These are phyloP conservation scores for Andrena chrysosceles DNA, from an alignment of 2,888 invertebrate species.

Conservation along the genomic window DNA sequence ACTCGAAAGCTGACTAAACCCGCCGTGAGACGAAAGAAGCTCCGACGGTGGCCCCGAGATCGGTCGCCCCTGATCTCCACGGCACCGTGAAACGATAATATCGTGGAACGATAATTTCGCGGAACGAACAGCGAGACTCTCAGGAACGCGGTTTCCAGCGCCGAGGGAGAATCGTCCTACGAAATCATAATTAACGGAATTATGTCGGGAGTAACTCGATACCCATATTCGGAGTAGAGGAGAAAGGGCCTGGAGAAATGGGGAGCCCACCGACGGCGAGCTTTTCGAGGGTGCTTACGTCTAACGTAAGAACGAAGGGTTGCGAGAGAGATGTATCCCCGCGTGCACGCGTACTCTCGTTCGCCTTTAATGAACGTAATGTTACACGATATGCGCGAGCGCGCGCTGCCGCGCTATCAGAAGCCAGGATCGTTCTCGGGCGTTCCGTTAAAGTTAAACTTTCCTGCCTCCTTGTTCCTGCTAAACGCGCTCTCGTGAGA, in stretches of 20 bases:
- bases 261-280: slow-evolving; percentile 51
- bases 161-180: slow-evolving; percentile 78
- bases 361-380: slow-evolving; percentile 75
- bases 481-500: background rate
- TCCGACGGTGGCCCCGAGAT: background rate
- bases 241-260: slow-evolving; percentile 64
- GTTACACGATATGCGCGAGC: slow-evolving; percentile 73
- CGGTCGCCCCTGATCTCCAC: slow-evolving; percentile 12
- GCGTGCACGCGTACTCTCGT: slow-evolving; percentile 61
- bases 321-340: slow-evolving; percentile 64
- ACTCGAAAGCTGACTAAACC: no score
- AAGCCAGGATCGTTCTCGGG: slow-evolving; percentile 41
- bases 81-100: slow-evolving; percentile 50
- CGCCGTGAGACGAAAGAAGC: background rate
- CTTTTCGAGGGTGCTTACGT: slow-evolving; percentile 63
- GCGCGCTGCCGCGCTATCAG: slow-evolving; percentile 40
- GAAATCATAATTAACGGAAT: slow-evolving; percentile 85
- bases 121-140: slow-evolving; percentile 6
- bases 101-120: slow-evolving; percentile 40
- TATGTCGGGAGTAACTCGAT: slow-evolving; percentile 83
- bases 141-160: slow-evolving; percentile 17
- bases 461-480: background rate
- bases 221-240: slow-evolving; percentile 73
- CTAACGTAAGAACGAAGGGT: slow-evolving; percentile 82
- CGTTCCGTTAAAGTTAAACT: slow-evolving; percentile 13